phyloP scores from a whole-genome alignment of 2,113 vertebrate genomes.

The Benitochromis conjunctus region DNA sequence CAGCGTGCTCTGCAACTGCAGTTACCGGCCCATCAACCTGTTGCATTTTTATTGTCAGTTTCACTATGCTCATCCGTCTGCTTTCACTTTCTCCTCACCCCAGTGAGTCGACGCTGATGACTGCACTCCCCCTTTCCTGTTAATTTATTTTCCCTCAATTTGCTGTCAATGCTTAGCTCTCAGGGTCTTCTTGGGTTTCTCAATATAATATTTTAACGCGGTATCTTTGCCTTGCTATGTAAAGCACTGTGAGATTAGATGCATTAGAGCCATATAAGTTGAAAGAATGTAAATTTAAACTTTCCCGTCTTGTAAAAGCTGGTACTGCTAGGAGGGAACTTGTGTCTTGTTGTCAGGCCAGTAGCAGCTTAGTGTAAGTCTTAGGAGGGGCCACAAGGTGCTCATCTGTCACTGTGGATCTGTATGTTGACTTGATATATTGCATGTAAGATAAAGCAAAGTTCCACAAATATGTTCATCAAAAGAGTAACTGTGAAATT shows the following conservation, averaged over 20 bases:
- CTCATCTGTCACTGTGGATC: neutral
- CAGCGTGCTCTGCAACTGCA: neutral
- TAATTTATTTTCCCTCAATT: neutral
- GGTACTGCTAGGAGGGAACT: neutral
- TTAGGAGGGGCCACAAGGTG: neutral
- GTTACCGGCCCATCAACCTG: neutral
- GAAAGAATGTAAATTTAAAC: neutral
- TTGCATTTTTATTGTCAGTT: neutral
- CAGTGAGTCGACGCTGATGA: neutral
- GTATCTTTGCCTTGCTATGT: neutral
- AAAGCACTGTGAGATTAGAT: neutral
- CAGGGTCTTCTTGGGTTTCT: neutral
- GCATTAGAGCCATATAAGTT: neutral
- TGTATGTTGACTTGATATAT: neutral
- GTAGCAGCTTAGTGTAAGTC: neutral
- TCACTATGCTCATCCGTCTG: neutral
- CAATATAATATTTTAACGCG: neutral
- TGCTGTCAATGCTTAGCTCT: neutral
- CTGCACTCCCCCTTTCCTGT: neutral
- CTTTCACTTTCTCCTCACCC: neutral
- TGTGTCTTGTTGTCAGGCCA: neutral
- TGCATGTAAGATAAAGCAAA: neutral
- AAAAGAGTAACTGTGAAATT: neutral
- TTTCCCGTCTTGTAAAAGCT: neutral
- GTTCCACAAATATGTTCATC: neutral